Conservation (phyloP, 2,113 vertebrate genomes). For the Pyxicephalus adspersus region DNA sequence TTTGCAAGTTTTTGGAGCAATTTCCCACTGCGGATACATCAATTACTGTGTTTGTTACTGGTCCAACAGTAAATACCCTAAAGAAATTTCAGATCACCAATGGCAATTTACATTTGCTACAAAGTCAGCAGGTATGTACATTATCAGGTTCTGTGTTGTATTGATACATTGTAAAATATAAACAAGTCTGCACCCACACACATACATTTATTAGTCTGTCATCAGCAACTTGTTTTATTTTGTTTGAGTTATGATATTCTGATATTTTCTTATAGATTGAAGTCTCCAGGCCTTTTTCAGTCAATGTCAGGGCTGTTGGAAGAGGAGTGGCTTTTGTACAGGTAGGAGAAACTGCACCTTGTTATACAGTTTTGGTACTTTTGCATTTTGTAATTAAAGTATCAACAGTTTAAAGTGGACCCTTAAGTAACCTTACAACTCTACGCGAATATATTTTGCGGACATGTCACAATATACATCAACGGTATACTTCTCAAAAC, state of each 20-base stretch:
- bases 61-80: slow-evolving; percentile 6
- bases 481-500: too few relatives aligned
- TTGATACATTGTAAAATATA: too few relatives aligned
- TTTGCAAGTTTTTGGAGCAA: slow-evolving; percentile 59
- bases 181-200: too few relatives aligned
- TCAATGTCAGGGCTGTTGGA: slow-evolving; percentile 31
- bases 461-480: too few relatives aligned
- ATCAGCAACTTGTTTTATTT: too few relatives aligned
- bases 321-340: slow-evolving; percentile 45
- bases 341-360: slow-evolving; percentile 6
- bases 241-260: neutral
- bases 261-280: slow-evolving; percentile 27
- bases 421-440: too few relatives aligned
- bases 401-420: too few relatives aligned
- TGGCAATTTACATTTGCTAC: slow-evolving; percentile 8
- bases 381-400: neutral
- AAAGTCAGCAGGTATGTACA: slow-evolving; percentile 35
- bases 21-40: slow-evolving; percentile 5
- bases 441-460: too few relatives aligned
- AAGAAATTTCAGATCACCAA: slow-evolving; percentile 36
- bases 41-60: slow-evolving; percentile 32
- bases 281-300: slow-evolving; percentile 4
- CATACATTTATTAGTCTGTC: too few relatives aligned
- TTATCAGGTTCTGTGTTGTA: too few relatives aligned
- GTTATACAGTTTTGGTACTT: too few relatives aligned